These are phyloP conservation scores for Diplogasteroides magnus DNA, from an alignment of 1,140 invertebrate genomes.

Conservation along the genomic window DNA sequence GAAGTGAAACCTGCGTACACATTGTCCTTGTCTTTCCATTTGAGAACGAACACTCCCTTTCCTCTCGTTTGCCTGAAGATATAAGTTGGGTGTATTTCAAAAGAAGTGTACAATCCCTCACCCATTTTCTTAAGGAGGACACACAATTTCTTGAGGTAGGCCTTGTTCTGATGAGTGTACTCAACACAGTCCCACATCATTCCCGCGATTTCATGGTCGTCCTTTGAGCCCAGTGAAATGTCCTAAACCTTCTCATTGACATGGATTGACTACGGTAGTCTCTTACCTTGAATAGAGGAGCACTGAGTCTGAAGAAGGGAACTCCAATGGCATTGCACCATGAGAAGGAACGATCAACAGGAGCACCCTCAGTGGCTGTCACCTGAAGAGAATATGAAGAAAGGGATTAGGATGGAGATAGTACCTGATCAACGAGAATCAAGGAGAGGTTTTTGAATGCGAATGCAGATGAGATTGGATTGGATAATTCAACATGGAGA, in stretches of 20 bases:
- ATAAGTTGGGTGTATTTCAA: too few species aligned
- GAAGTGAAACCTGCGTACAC: constrained; percentile 29
- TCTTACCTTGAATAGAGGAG: constrained; percentile 63
- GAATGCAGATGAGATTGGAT: constrained; percentile 33
- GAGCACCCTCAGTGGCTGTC: constrained; percentile 78
- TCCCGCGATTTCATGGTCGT: constrained; percentile 44
- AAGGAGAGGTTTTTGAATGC: constrained; percentile 44
- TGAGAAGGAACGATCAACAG: constrained; percentile 78
- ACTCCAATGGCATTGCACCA: constrained; percentile 85
- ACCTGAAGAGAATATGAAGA: constrained; percentile 66
- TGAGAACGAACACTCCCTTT: constrained; percentile 2
- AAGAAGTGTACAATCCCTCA: too few species aligned
- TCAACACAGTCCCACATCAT: constrained; percentile 55
- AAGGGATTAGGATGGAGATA: neutral
- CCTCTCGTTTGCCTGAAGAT: constrained; percentile 3
- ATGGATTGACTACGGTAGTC: neutral
- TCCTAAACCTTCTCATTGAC: constrained; percentile 58
- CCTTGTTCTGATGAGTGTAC: constrained; percentile 33
- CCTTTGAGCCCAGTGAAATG: constrained; percentile 58
- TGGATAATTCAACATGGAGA: constrained; percentile 34
- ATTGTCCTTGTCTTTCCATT: constrained; percentile 26
- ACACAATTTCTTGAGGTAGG: constrained; percentile 39
- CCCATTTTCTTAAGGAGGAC: constrained; percentile 35
- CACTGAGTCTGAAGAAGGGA: constrained; percentile 68
- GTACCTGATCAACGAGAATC: constrained; percentile 43